Conservation (phyloP, 2,113 vertebrate genomes). For the Cyphomyrus plagiostoma region DNA sequence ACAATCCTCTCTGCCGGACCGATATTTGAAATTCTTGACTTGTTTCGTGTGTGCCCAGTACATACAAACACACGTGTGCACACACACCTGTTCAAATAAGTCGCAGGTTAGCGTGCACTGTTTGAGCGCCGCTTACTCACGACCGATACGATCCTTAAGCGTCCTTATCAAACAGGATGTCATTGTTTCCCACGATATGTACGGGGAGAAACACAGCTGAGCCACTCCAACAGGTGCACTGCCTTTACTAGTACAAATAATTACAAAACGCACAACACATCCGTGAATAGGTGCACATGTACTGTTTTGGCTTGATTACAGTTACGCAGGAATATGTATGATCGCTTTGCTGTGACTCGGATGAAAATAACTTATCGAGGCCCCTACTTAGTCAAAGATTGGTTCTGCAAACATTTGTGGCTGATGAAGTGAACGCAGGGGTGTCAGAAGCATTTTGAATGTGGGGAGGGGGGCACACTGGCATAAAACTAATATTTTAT, state of each 20-base stretch:
- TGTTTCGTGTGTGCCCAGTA: background rate
- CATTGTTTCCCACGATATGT: constrained; percentile 43
- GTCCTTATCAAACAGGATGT: constrained; percentile 69
- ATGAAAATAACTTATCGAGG: background rate
- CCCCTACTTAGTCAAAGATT: background rate
- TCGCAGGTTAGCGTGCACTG: constrained; percentile 34
- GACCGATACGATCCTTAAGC: constrained; percentile 45
- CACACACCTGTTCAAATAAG: constrained; percentile 68
- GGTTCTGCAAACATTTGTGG: background rate
- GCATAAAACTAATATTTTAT: too few species aligned
- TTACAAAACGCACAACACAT: constrained; percentile 9
- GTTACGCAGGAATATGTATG: background rate
- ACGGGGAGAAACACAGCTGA: constrained; percentile 22
- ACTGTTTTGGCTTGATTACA: background rate
- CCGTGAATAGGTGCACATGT: background rate
- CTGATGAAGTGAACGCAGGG: background rate
- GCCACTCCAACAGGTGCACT: constrained; percentile 13
- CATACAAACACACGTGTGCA: constrained; percentile 25
- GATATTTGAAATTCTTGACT: background rate
- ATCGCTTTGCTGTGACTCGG: background rate
- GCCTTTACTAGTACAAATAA: background rate
- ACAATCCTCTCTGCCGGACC: background rate
- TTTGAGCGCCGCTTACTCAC: constrained; percentile 29
- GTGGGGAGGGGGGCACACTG: too few species aligned
- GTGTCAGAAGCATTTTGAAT: too few species aligned